Percentiles rank a stretch among this genome's conserved stretches.
phyloP scores from a whole-genome alignment of 1,140 invertebrate genomes.

The Drosophila albomicans region DNA sequence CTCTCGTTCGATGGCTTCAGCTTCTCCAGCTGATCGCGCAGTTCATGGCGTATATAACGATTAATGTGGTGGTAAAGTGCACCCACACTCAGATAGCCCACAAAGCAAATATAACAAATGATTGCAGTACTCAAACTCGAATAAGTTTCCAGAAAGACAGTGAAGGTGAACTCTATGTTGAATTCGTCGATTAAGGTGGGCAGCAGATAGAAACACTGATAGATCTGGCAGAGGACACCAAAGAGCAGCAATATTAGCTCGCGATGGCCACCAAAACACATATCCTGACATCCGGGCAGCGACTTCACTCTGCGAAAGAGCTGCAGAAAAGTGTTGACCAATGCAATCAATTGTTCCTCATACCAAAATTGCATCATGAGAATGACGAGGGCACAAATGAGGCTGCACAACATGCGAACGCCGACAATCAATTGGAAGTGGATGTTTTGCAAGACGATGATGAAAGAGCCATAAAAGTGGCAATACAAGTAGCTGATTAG shows the following conservation, averaged over 20 bases:
- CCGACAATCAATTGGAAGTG: conserved; percentile 14
- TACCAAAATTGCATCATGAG: conserved; percentile 51
- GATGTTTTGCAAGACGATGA: not conserved
- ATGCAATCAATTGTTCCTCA: not conserved
- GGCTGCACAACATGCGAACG: conserved; percentile 10
- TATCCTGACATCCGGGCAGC: not conserved
- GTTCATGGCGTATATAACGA: conserved; percentile 40
- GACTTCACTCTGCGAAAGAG: conserved; percentile 30
- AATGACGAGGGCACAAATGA: conserved; percentile 36
- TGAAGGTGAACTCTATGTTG: not conserved
- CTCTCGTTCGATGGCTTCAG: not conserved
- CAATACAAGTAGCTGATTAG: not conserved
- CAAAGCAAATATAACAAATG: conserved; percentile 44
- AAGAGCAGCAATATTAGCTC: conserved; percentile 43
- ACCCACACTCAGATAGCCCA: conserved; percentile 60
- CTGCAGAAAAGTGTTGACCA: conserved; percentile 49
- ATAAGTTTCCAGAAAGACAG: conserved; percentile 14
- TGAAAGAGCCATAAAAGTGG: not conserved
- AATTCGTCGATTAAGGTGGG: not conserved
- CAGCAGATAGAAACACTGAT: conserved; percentile 15
- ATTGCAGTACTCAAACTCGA: conserved; percentile 29
- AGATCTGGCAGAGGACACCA: conserved; percentile 20
- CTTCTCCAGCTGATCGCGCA: conserved; percentile 16
- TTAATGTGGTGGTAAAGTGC: conserved; percentile 57
- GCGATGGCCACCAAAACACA: conserved; percentile 33